phyloP scores from a whole-genome alignment of 92 coral and sea anemone species.

The Diadumene lineata region DNA sequence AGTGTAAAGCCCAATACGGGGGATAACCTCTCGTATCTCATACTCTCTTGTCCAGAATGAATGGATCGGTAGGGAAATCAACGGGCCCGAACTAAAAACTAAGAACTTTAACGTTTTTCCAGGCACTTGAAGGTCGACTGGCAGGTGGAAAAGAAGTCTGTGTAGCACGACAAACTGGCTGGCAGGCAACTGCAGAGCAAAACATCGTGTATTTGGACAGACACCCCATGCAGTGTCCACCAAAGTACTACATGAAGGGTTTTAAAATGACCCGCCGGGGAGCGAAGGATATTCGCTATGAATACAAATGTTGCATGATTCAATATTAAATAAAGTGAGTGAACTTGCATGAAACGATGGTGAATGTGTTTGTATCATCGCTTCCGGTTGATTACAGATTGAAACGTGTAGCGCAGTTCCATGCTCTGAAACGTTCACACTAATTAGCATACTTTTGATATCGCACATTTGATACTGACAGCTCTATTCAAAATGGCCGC shows the following conservation, averaged over 20 bases:
- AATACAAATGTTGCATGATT: not conserved
- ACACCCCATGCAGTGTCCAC: not conserved
- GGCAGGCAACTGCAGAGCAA: not conserved
- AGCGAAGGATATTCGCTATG: not conserved
- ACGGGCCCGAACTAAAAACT: not conserved
- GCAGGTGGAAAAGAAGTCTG: not conserved
- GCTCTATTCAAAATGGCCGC: no score
- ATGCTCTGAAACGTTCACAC: no score
- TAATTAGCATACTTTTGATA: no score
- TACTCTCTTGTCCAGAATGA: no score
- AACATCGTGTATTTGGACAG: not conserved
- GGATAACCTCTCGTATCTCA: no score
- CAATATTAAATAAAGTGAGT: not conserved
- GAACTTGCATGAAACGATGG: no score
- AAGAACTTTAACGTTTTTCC: not conserved
- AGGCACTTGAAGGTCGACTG: not conserved
- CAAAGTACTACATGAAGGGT: not conserved
- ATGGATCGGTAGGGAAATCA: no score
- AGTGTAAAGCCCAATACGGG: no score
- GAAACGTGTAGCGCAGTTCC: no score
- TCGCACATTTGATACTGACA: no score
- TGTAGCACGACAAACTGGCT: not conserved
- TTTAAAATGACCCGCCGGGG: not conserved
- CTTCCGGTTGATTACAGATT: no score
- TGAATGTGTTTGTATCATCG: no score